Evolutionary conservation across 2,888 invertebrate species (phyloP), one percentile per base, ranked within the genome.

Genomic region (Drosophila longiperda): DNA sequence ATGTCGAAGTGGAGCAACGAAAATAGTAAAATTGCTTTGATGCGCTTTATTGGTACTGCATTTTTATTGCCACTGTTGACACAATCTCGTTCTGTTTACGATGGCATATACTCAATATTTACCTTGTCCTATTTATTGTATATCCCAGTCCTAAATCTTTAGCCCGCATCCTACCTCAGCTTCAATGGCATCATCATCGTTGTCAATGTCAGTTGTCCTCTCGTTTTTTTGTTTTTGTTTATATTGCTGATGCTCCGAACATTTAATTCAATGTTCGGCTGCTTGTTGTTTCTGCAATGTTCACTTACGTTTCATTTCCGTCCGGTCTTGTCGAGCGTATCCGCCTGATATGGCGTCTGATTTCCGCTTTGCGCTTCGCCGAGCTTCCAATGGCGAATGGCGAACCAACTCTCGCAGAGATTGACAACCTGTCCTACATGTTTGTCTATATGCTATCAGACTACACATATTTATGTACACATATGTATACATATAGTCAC

Each of bases 301-400:
- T 78, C 79, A 73, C 76, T 73, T 76, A 68, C 82, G 65, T 70
- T 75, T 72, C 75, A 82, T 82, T 85, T 87, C 84, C 84, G 82
- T 74, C 69, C 75, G 71, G 71, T 64, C 73, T 61, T 84, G 84
- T 87, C 75, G 60, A 70, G 71, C 80, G 80, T 66, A 76, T 84
- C 85, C 84, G 82, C 64, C 65, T 68, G 82, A 85, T 87, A 85
- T 84, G 82, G 87, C 87, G 80, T 78, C 85, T 76, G 84, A 85
- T 85, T 87, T 85, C 85, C 84, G 87, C 65, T 80, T 67, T 76
- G 53, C 78, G 86, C 83, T 75, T 74, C 78, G 80, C 23, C 78
- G 78, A 78, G 23, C 80, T 60, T 59, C 63, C 61, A 67, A 66
- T 50, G 55, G 58, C 55, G 70, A 29, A 66, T 40, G 57, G 55